These are phyloP conservation scores for Bhutanitis thaidina DNA, from an alignment of 2,888 invertebrate species.

Conservation along the genomic window DNA sequence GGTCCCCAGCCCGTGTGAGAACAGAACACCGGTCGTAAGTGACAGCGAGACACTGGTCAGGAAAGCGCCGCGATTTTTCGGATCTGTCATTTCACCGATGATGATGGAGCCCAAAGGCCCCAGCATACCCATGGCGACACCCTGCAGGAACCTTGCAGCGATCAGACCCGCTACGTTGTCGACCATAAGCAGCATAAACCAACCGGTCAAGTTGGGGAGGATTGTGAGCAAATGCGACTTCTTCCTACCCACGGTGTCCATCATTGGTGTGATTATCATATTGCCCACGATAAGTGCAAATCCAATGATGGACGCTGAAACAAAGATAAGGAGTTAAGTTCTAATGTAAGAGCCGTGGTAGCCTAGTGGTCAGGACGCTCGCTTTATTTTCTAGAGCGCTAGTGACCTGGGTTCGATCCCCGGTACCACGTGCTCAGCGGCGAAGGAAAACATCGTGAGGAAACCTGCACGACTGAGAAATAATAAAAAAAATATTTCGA, in stretches of 20 bases:
- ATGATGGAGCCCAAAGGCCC: constrained; percentile 78
- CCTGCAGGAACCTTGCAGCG: constrained; percentile 74
- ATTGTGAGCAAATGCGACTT: constrained; percentile 74
- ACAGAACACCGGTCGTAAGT: constrained; percentile 81
- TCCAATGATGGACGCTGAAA: constrained; percentile 81
- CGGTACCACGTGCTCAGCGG: too few relatives aligned
- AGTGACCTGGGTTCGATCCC: too few relatives aligned
- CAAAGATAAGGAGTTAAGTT: constrained; percentile 6
- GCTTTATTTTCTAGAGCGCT: too few relatives aligned
- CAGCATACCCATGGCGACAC: constrained; percentile 77
- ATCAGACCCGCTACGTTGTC: constrained; percentile 64
- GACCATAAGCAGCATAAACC: constrained; percentile 76
- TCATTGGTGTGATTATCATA: constrained; percentile 74
- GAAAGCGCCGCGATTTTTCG: constrained; percentile 81
- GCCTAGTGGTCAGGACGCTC: too few relatives aligned
- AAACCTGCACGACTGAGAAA: too few relatives aligned
- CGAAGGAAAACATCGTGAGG: too few relatives aligned
- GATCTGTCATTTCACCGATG: constrained; percentile 81
- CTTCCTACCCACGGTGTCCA: constrained; percentile 80
- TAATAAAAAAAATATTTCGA: too few relatives aligned
- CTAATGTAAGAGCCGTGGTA: too few relatives aligned
- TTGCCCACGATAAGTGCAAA: constrained; percentile 81
- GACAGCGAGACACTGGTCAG: constrained; percentile 81
- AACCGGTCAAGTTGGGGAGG: constrained; percentile 77
- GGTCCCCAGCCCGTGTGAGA: constrained; percentile 82